These are phyloP conservation scores for Mesitornis unicolor DNA, from an alignment of 2,113 vertebrate genomes.

Conservation along the genomic window DNA sequence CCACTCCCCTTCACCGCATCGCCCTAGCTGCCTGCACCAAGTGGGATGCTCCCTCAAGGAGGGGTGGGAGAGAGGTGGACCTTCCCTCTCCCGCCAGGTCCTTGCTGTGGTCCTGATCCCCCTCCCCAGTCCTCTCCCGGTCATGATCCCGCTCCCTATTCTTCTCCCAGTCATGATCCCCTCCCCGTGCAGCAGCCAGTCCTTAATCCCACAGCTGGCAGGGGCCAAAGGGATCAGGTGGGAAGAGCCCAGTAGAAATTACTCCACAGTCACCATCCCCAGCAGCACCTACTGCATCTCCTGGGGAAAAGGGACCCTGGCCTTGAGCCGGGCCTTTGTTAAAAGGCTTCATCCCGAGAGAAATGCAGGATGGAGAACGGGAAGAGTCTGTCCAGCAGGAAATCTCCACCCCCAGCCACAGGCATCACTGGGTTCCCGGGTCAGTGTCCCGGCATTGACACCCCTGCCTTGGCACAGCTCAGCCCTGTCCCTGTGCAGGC, in stretches of 20 bases:
- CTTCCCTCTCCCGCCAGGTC: background rate
- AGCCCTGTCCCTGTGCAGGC: background rate
- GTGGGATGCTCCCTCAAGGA: background rate
- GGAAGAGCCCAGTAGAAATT: background rate
- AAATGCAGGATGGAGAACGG: background rate
- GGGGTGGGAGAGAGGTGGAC: background rate
- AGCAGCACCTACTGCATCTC: background rate
- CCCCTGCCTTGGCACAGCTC: background rate
- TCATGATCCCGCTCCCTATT: rapidly evolving
- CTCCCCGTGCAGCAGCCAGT: rapidly evolving
- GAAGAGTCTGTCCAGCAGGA: background rate
- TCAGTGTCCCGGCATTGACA: background rate
- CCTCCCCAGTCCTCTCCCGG: no score
- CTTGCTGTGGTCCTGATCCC: background rate
- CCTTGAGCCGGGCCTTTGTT: background rate
- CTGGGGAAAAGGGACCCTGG: background rate
- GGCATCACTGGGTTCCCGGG: background rate
- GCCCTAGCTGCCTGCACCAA: background rate
- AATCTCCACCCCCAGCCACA: background rate
- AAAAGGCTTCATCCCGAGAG: background rate
- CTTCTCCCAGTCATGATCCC: rapidly evolving
- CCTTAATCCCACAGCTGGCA: background rate
- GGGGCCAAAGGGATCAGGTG: background rate
- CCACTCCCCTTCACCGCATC: background rate
- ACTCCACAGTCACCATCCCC: background rate